A percentile compares a stretch with the other conserved stretches of the same genome.
phyloP scores from a whole-genome alignment of 2,888 invertebrate species.

The Meiosimyza platycephala region DNA sequence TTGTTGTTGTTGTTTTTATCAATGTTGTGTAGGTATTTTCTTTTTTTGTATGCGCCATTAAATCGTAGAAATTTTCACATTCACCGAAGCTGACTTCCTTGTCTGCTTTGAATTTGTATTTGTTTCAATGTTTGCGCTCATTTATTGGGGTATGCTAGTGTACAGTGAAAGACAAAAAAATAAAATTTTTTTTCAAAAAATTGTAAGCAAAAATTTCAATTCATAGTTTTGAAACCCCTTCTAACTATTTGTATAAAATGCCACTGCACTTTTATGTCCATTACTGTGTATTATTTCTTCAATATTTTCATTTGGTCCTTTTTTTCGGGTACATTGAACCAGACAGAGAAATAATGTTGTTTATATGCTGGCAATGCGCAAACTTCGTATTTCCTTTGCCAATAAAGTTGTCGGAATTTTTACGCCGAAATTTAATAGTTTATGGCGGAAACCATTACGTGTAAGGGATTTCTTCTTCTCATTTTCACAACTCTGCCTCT shows the following conservation, averaged over 20 bases:
- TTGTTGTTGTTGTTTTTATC: neutral
- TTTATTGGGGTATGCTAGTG: too few relatives aligned
- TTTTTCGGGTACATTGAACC: constrained; percentile 37
- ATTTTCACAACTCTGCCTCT: neutral
- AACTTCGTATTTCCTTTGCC: constrained; percentile 34
- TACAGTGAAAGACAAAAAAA: too few relatives aligned
- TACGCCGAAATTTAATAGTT: constrained; percentile 37
- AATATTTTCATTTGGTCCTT: constrained; percentile 24
- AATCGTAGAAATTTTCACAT: constrained; percentile 20
- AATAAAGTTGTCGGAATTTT: constrained; percentile 30
- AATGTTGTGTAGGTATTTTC: neutral
- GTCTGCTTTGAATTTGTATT: too few relatives aligned
- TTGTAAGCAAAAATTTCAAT: too few relatives aligned
- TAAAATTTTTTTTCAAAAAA: too few relatives aligned
- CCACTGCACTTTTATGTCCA: too few relatives aligned
- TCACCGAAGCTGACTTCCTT: neutral
- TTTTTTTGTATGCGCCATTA: constrained; percentile 19
- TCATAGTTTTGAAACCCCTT: too few relatives aligned
- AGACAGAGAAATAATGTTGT: constrained; percentile 23
- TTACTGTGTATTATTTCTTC: too few relatives aligned
- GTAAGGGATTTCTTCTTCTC: constrained; percentile 30
- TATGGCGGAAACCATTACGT: constrained; percentile 42
- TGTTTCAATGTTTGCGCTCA: too few relatives aligned
- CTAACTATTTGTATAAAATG: too few relatives aligned
- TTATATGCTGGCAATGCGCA: constrained; percentile 33